Base-by-base conservation (phyloP, 2,113 vertebrate species). In the Gasterosteus nipponicus region DNA sequence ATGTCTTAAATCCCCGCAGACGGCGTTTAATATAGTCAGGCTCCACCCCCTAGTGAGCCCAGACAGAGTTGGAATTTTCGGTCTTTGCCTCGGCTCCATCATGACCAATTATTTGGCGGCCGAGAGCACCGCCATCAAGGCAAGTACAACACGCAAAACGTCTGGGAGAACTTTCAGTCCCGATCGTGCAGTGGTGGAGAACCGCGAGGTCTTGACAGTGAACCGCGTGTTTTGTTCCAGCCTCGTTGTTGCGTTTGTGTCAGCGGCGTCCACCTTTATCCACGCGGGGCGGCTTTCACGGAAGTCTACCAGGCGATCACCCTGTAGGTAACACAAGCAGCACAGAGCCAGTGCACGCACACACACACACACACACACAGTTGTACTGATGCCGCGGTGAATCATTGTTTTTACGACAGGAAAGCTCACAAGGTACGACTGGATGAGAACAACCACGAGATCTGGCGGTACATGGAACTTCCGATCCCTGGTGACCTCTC, bases 221-320 rank as follows among this genome's bases (percentile, higher is more conserved):
- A 51, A 1, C 53, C 9, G 0, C 19, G 5, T 77, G 10, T 29
- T 53, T 11, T 78, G 1, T 85, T 85, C 4, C 77, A 95, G 93
- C 93, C 93, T 41, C 58, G 15, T 16, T 94, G 92, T 53, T 88
- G 91, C 42, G 72, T 94, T n/a, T 93, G 91, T 47, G 58, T 95
- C 78, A 93, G 87, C 3, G 85, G 88, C 33, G 82, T 31, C 68
- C 86, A 92, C 26, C 2, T 46, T 2, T 3, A 1, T 8, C 14
- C 62, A 2, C 0, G 5, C 0, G 31, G 51, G 4, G n/a, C 0
- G 7, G 0, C 46, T 14, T 0, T 83, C 1, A 3, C 0, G 1
- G 16, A 2, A 1, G 0, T 56, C 1, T 7, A 29, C 1, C 0
- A 29, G 2, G 0, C 3, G 0, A 0, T 79, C 0, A 0, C 0